Conservation (phyloP, 2,797 vertebrate species). For the Florisuga fusca region DNA sequence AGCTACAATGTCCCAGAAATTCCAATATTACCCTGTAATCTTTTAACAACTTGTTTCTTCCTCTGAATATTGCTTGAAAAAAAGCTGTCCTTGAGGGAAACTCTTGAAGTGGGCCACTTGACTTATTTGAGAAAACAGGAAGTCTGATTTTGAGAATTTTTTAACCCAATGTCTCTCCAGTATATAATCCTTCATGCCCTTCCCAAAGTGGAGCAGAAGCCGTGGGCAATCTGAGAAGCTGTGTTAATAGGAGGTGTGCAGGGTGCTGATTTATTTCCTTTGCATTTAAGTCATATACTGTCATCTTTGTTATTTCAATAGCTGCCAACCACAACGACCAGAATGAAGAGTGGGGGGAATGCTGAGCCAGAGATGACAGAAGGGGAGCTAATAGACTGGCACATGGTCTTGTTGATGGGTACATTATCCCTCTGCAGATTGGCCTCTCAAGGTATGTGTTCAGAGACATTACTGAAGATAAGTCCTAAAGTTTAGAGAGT, state of each 20-base stretch:
- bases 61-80: background rate
- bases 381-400: conserved; percentile 4
- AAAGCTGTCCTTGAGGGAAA: background rate
- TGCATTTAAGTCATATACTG: conserved; percentile 10
- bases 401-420: background rate
- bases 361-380: conserved; percentile 34
- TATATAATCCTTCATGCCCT: background rate
- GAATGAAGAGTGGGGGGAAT: background rate
- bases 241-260: background rate
- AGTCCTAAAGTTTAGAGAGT: background rate
- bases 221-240: background rate
- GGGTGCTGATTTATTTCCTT: conserved; percentile 13
- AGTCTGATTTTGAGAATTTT: background rate
- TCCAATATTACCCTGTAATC: background rate
- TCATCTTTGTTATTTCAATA: conserved; percentile 31
- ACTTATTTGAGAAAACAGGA: background rate
- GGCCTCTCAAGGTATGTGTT: background rate
- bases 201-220: background rate
- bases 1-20: background rate
- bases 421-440: background rate
- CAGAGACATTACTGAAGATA: background rate
- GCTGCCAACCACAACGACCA: conserved; percentile 30
- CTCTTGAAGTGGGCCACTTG: background rate
- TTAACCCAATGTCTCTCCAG: background rate
- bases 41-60: background rate